phyloP scores from a whole-genome alignment of 2,797 vertebrate genomes.

The Melanotaenia parkinsoni region DNA sequence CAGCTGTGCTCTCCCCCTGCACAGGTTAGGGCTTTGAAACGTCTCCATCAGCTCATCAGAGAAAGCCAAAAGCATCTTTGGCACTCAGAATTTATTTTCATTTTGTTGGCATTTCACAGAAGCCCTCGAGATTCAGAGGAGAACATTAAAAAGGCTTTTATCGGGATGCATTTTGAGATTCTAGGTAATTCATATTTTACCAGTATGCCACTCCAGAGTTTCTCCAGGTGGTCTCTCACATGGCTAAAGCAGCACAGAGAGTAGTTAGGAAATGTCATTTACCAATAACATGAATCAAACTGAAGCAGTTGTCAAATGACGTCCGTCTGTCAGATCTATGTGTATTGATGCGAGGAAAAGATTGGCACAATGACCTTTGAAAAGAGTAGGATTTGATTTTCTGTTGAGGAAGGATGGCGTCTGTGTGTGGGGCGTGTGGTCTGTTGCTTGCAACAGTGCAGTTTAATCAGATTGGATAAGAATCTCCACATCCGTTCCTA shows the following conservation, averaged over 20 bases:
- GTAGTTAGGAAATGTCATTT: conserved; percentile 30
- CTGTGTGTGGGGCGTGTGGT: too few relatives aligned
- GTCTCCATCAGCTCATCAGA: conserved; percentile 60
- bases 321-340: conserved; percentile 17
- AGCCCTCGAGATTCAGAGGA: conserved; percentile 64
- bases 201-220: conserved; percentile 54
- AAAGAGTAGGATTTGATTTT: background rate
- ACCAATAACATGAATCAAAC: conserved; percentile 23
- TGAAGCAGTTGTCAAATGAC: conserved; percentile 27
- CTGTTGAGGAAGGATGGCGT: too few relatives aligned
- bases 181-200: conserved; percentile 61
- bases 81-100: conserved; percentile 64
- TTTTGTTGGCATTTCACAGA: conserved; percentile 66
- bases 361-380: conserved; percentile 8
- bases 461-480: too few relatives aligned
- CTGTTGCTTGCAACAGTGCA: too few relatives aligned
- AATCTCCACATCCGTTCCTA: too few relatives aligned
- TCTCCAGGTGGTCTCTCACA: conserved; percentile 15
- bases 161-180: conserved; percentile 60
- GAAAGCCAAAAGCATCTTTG: conserved; percentile 78
- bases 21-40: conserved; percentile 75
- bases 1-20: conserved; percentile 72
- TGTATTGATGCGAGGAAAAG: background rate
- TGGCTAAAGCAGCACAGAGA: conserved; percentile 27
- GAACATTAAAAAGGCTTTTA: conserved; percentile 69